Conservation (phyloP, 1,140 invertebrate species). For the Daktulosphaira vitifoliae region DNA sequence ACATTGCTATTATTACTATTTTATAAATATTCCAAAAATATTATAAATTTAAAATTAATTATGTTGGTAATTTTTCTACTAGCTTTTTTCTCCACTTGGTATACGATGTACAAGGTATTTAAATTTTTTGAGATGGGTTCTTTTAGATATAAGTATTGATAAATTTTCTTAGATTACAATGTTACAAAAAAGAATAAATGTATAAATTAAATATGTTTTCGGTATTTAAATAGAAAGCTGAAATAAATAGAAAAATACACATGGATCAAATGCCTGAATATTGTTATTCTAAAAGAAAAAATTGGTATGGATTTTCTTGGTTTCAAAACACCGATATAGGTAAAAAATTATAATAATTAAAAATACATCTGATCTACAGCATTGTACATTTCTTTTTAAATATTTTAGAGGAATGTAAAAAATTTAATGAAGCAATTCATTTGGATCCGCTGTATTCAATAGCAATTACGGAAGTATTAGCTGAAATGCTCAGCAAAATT, state of each 20-base stretch:
- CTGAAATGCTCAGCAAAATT: constrained; percentile 12
- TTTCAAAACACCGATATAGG: background rate
- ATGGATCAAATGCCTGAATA: background rate
- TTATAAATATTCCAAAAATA: too few relatives aligned
- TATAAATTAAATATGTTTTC: too few relatives aligned
- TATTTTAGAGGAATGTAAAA: constrained; percentile 22
- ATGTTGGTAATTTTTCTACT: background rate
- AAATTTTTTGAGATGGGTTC: background rate
- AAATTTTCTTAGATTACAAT: too few relatives aligned
- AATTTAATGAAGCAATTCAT: constrained; percentile 11
- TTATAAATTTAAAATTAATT: background rate
- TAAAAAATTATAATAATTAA: too few relatives aligned
- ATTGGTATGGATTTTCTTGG: constrained; percentile 1
- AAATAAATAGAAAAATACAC: constrained; percentile 8
- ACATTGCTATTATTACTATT: too few relatives aligned
- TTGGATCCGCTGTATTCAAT: constrained; percentile 23
- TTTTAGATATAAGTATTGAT: background rate
- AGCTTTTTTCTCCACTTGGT: constrained; percentile 22
- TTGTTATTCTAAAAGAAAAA: background rate
- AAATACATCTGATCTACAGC: too few relatives aligned
- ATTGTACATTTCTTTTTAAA: too few relatives aligned
- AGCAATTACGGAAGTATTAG: background rate
- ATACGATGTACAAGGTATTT: constrained; percentile 18
- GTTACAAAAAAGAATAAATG: background rate
- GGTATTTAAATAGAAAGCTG: constrained; percentile 25